Percentiles rank a stretch among this genome's conserved stretches.
Conservation (phyloP, 2,888 invertebrate genomes). For the Empis livida region DNA sequence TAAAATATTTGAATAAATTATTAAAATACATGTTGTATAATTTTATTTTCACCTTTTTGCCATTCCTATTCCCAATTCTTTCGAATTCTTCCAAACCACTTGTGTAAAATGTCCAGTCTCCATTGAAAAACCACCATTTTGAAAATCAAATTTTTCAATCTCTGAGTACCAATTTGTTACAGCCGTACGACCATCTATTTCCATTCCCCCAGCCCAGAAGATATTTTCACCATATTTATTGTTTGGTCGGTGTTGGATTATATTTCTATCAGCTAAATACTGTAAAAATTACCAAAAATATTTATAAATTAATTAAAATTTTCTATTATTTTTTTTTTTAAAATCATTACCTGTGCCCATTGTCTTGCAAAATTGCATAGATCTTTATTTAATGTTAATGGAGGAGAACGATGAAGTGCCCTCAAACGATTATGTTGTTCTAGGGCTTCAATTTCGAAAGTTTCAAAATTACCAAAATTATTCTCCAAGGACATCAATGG, state of each 20-base stretch:
- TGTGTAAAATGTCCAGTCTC: slow-evolving; percentile 73
- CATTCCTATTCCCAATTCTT: slow-evolving; percentile 59
- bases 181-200: slow-evolving; percentile 52
- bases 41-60: slow-evolving; percentile 31
- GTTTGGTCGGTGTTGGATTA: slow-evolving; percentile 60
- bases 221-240: slow-evolving; percentile 77
- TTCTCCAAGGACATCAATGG: too few species aligned
- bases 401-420: slow-evolving; percentile 50
- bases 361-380: slow-evolving; percentile 53
- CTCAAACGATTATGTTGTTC: slow-evolving; percentile 51
- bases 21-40: background rate
- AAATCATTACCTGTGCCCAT: slow-evolving; percentile 54
- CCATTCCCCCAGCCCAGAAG: slow-evolving; percentile 59
- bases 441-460: slow-evolving; percentile 6
- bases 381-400: slow-evolving; percentile 49
- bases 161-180: slow-evolving; percentile 74
- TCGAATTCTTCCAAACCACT: slow-evolving; percentile 62
- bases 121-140: slow-evolving; percentile 46
- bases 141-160: slow-evolving; percentile 52
- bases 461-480: too few species aligned
- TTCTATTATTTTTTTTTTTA: too few species aligned
- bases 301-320: background rate
- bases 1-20: background rate
- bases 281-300: background rate
- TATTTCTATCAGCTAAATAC: slow-evolving; percentile 31